Percentiles rank a stretch among this genome's conserved stretches.
phyloP scores from a whole-genome alignment of 2,888 invertebrate genomes.

The Eretmocerus hayati region DNA sequence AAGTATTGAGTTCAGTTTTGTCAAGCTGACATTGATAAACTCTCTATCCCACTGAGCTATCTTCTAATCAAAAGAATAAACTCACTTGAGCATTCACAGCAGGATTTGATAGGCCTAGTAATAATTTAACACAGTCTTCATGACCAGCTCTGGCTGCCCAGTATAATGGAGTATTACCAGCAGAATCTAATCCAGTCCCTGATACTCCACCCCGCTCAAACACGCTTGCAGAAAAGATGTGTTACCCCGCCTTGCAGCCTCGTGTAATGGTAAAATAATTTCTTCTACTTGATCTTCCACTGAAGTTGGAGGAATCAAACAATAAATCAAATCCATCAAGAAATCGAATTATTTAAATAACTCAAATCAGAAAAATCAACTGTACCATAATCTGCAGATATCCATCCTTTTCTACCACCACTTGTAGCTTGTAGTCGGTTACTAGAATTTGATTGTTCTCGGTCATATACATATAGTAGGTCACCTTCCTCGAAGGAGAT shows the following conservation, averaged over 20 bases:
- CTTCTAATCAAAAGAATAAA: neutral
- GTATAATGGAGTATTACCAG: constrained; percentile 59
- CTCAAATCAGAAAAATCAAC: constrained; percentile 29
- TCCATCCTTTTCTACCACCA: constrained; percentile 50
- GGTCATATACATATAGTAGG: constrained; percentile 52
- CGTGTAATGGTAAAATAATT: constrained; percentile 57
- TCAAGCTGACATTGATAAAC: no score
- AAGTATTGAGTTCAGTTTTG: neutral
- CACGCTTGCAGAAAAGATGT: constrained; percentile 55
- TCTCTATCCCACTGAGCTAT: no score
- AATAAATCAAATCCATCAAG: neutral
- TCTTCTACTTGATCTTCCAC: constrained; percentile 54
- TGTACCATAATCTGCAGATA: constrained; percentile 57
- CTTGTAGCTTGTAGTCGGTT: constrained; percentile 55
- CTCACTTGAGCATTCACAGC: constrained; percentile 43
- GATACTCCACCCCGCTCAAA: constrained; percentile 54
- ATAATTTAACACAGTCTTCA: constrained; percentile 49
- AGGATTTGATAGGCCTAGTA: constrained; percentile 48
- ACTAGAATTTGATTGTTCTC: constrained; percentile 43
- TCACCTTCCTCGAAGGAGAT: constrained; percentile 61
- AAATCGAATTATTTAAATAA: neutral
- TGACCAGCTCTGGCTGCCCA: constrained; percentile 62
- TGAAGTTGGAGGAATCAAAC: constrained; percentile 34
- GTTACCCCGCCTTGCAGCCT: constrained; percentile 61
- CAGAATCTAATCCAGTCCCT: constrained; percentile 57